These are phyloP conservation scores for Peromyscus attwateri DNA, from an alignment of 2,797 vertebrate species.

Conservation along the genomic window DNA sequence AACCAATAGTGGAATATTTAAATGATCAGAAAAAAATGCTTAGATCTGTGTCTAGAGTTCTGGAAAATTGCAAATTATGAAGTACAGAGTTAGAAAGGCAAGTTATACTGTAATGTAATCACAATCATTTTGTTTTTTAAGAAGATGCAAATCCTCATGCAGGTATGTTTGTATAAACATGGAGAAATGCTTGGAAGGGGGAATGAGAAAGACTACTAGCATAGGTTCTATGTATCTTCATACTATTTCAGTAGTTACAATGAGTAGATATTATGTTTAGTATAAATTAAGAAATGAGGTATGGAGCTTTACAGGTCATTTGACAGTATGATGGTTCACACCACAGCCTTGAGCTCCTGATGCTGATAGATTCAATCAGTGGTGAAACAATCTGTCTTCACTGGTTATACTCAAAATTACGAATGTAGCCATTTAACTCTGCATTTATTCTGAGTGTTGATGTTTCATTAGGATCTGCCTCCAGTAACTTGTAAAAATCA, in stretches of 20 bases:
- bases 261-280: neutral
- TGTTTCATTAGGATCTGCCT: constrained; percentile 64
- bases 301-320: neutral
- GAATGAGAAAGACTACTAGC: neutral
- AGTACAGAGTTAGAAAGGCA: neutral
- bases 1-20: neutral
- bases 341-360: neutral
- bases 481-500: constrained; percentile 49
- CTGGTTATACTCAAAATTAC: constrained; percentile 62
- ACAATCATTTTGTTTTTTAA: neutral
- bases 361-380: constrained; percentile 50
- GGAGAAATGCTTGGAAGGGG: neutral
- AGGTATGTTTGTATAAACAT: neutral
- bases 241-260: neutral
- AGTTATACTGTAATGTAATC: neutral
- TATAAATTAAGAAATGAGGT: constrained; percentile 24
- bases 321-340: neutral
- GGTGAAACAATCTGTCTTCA: constrained; percentile 10
- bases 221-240: neutral
- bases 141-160: neutral
- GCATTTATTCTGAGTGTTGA: constrained; percentile 50
- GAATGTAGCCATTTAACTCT: constrained; percentile 12
- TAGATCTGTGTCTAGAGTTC: neutral
- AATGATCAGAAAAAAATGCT: neutral
- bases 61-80: neutral